Base-by-base conservation (phyloP, 1,140 invertebrate species). In the Gryllus bimaculatus region DNA sequence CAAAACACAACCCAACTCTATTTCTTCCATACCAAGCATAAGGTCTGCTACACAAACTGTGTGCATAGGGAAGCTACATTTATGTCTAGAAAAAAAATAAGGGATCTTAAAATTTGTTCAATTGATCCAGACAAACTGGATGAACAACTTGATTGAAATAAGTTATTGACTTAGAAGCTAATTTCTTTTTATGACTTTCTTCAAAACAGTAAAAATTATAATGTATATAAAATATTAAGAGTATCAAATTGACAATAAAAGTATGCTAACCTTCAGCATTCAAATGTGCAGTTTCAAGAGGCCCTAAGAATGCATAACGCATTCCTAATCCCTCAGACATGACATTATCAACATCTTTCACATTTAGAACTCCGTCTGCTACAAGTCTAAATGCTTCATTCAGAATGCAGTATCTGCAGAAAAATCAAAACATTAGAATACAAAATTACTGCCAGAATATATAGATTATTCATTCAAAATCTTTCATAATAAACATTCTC, bases 291-390 rank as follows among this genome's bases (percentile, higher is more conserved):
- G 96, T 97, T 88, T 99, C 96, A 77, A 98, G 88, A 3, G 96
- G 93, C 39, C 98, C 98, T 21, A 98, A 87, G 85, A 98, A 98
- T 8, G 96, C 96, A 85, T 98, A 99, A 79, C 97, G 89, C 89
- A 95, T 94, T 20, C 96, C 97, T 13, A 99, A 88, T 21, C 98
- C 98, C 86, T 98, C 94, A 18, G 92, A 95, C 90, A 98, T 98
- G 0, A 98, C 95, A 82, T 92, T 93, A 82, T 99, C 97, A 47
- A 98, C 90, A 84, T 99, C 97, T 82, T 93, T 91, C 0, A 95
- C 96, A 84, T 91, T 90, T 26, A 99, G 86, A 12, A 98, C 87
- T 48, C 93, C 93, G 80, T 93, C 92, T n/a, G 91, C 88, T 0
- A 98, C 94, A 78, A 98, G 87, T 82, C 93, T 90, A 93, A 94